Percentiles rank a stretch among this genome's conserved stretches.
phyloP scores from a whole-genome alignment of 1,140 invertebrate genomes.

The Bombyx mandarina region DNA sequence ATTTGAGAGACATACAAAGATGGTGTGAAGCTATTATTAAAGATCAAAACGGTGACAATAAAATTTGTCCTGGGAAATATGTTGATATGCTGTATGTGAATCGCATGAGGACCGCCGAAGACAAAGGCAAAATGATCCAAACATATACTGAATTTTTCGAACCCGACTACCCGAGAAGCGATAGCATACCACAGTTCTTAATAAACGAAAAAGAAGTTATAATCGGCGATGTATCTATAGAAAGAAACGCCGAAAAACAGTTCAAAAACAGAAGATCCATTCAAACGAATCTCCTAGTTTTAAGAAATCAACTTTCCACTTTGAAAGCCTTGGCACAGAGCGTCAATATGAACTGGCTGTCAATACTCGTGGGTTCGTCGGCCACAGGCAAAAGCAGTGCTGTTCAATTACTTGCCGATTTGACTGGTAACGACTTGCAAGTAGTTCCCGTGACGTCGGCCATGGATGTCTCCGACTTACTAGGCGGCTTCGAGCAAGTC shows the following conservation, averaged over 20 bases:
- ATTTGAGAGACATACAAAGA: slow-evolving; percentile 93
- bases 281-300: slow-evolving; percentile 71
- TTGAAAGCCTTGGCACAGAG: slow-evolving; percentile 86
- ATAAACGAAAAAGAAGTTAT: slow-evolving; percentile 69
- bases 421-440: slow-evolving; percentile 82
- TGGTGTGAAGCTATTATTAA: slow-evolving; percentile 84
- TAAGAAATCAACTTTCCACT: slow-evolving; percentile 76
- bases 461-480: slow-evolving; percentile 95
- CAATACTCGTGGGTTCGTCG: slow-evolving; percentile 87
- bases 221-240: slow-evolving; percentile 74
- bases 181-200: slow-evolving; percentile 61
- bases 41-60: slow-evolving; percentile 24
- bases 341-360: slow-evolving; percentile 92
- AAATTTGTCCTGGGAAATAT: slow-evolving; percentile 72
- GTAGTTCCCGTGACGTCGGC: slow-evolving; percentile 90
- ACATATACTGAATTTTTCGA: slow-evolving; percentile 76
- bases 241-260: slow-evolving; percentile 51
- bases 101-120: slow-evolving; percentile 82
- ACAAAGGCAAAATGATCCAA: slow-evolving; percentile 77
- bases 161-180: slow-evolving; percentile 63
- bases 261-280: slow-evolving; percentile 50
- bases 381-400: slow-evolving; percentile 88
- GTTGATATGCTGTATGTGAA: slow-evolving; percentile 77
- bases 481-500: slow-evolving; percentile 97
- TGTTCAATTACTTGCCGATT: slow-evolving; percentile 81